Base-by-base conservation (phyloP, 2,113 vertebrate genomes). In the Okapia johnstoni region DNA sequence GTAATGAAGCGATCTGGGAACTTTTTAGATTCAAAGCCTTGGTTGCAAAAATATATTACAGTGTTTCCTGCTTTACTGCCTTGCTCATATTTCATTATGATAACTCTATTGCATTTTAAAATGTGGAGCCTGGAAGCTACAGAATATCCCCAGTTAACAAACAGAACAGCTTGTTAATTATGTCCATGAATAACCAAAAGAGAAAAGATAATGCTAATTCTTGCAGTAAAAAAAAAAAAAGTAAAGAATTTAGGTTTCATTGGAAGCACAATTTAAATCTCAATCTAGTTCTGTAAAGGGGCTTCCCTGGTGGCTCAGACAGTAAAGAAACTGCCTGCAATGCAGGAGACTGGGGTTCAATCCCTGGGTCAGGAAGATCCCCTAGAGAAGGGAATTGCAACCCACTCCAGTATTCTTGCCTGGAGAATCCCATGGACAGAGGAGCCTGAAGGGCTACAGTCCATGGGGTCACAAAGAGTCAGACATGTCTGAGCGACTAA, bases 111-210 rank as follows among this genome's bases (percentile, higher is more conserved):
- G 61, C 85, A 81, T 94, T 60, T 94, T 84, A 60, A 96, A 95
- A 97, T 55, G 46, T 81, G 55, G n/a, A 95, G 76, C 60, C 40
- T 89, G 25, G 52, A 97, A 96, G n/a, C 90, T 63, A 28, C 43
- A 52, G 40, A 95, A 26, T 83, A 79, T 50, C 43, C 83, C 87
- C 48, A 85, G 57, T 76, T 83, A 94, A 96, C 76, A 84, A 92
- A 96, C 36, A 88, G 77, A 97, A 54, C 55, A 94, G 95, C 94
- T 95, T 96, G 93, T 70, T 96, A 70, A 96, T 96, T 96, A 61
- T 33, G n/a, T 36, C 70, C 48, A 55, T 93, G 86, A 93, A 92
- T 95, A 96, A 86, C 63, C 87, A 85, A 85, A 83, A 83, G 88
- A 81, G 40, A 33, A 88, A 66, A 97, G 70, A 61, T 54, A 86